Evolutionary conservation across 2,113 vertebrate species (phyloP), one percentile per base, ranked within the genome.

Genomic region (Chamaea fasciata): DNA sequence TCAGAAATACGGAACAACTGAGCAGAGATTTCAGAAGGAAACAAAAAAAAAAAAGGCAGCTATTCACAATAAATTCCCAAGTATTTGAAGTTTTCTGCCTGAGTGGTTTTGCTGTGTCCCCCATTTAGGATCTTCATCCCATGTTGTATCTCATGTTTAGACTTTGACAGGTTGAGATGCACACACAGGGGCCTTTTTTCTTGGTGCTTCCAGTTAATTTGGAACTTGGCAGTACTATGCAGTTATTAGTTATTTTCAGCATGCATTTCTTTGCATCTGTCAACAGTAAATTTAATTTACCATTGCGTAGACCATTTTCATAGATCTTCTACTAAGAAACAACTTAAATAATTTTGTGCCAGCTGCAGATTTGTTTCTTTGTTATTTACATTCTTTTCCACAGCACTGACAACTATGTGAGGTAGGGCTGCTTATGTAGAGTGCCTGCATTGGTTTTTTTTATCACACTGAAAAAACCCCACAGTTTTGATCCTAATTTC

Each of bases 231-330:
- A 86, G 63, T 64, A 68, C 78, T 47, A 86, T 68, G 57, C 41
- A 83, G 60, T 88, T 96, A 86, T 86, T 93, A 83, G 63, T 90
- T 95, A 76, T 86, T 90, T 95, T 85, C 87, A 83, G 76, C 53
- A 20, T 83, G 55, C 30, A n/a, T 90, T 96, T 86, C 62, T 92
- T 89, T 79, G 65, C 53, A 85, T 85, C 74, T 95, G 64, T 92
- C 89, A 92, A 73, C 57, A 79, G 46, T 79, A 94, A 89, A 91
- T 94, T 94, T 92, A 78, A 92, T 96, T 94, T 95, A 18, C 65
- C 13, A 70, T 88, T 95, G 50, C 81, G 37, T 30, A 59, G 42
- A 62, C 42, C 6, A 9, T 75, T 89, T 96, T 90, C 56, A 37
- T 80, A 77, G 79, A 79, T 33, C 33, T 91, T n/a, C 63, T 74